Base-by-base conservation (phyloP, 1,140 invertebrate species). In the Cotesia vestalis region DNA sequence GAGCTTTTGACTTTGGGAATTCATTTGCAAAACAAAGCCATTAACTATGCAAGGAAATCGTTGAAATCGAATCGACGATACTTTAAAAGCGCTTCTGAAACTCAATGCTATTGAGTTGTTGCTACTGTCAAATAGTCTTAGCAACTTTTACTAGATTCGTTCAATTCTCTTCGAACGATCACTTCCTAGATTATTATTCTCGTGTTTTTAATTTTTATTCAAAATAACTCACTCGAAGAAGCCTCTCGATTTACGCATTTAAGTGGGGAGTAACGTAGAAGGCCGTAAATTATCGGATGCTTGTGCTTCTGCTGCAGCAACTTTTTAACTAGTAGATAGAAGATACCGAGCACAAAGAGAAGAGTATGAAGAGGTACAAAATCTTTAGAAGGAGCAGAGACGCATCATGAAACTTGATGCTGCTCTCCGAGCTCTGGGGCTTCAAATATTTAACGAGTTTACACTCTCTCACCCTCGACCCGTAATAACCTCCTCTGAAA, bases 41-140 rank as follows among this genome's bases (percentile, higher is more conserved):
- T 69, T 69, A 69, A 27, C 51, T 40, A 40, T 62, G n/a, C 17
- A 46, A 46, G 68, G 38, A 60, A 69, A 69, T 62, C 38, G 27
- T 69, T 69, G 6, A 11, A 63, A 51, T 71, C 51, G 51, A 71
- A 71, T 71, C 20, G 63, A 38, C 51, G 69, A 64, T 71, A 62
- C 35, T 36, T 62, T 34, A 36, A n/a, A 38, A 34, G 27, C 35
- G 35, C 34, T 59, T 59, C 20, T 20, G 5, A 14, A 27, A 46
- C 20, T 59, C 17, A 9, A 59, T 59, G 27, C 17, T 55, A 55
- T 20, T 76, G 78, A 80, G 79, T 46, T 9, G 40, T 46, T 11
- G 5, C 6, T 46, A 46, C 40, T 46, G 40, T 46, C 40, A 46
- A 46, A 46, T 46, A 46, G 40, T 46, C 40, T 46, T 46, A 46